Percentiles rank a stretch among this genome's conserved stretches.
Conservation (phyloP, 2,888 invertebrate species). For the Sphinx pinastri region DNA sequence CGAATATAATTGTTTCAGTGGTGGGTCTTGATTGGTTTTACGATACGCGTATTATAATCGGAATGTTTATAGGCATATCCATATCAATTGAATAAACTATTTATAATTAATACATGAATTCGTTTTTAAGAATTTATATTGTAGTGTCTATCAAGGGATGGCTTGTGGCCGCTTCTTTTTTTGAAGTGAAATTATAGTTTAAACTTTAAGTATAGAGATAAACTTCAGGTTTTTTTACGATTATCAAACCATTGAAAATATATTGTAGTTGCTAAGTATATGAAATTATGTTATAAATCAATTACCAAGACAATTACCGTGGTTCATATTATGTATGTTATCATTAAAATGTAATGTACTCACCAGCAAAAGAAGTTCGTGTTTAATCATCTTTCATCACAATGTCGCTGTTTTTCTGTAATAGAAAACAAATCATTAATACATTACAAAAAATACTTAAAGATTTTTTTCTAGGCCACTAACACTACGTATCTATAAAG, state of each 20-base stretch:
- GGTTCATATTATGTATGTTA: too few species aligned
- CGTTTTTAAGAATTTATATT: neutral
- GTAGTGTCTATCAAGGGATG: too few species aligned
- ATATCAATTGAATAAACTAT: too few species aligned
- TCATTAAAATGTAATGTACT: constrained; percentile 51
- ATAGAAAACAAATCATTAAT: constrained; percentile 35
- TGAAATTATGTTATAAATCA: too few species aligned
- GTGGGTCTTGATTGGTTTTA: constrained; percentile 9
- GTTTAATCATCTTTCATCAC: constrained; percentile 79
- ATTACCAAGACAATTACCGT: too few species aligned
- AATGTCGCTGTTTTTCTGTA: constrained; percentile 51
- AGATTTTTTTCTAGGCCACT: too few species aligned
- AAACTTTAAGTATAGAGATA: too few species aligned
- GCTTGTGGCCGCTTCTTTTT: too few species aligned
- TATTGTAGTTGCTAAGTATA: too few species aligned
- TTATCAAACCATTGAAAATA: too few species aligned
- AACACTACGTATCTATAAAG: neutral
- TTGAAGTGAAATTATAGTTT: too few species aligned
- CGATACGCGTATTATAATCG: neutral
- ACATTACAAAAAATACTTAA: neutral
- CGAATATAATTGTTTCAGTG: constrained; percentile 49
- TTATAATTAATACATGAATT: neutral
- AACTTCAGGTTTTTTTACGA: too few species aligned
- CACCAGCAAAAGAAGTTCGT: constrained; percentile 70
- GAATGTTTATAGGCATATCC: neutral